phyloP scores from a whole-genome alignment of 2,797 vertebrate genomes.

The Borostomias antarcticus region DNA sequence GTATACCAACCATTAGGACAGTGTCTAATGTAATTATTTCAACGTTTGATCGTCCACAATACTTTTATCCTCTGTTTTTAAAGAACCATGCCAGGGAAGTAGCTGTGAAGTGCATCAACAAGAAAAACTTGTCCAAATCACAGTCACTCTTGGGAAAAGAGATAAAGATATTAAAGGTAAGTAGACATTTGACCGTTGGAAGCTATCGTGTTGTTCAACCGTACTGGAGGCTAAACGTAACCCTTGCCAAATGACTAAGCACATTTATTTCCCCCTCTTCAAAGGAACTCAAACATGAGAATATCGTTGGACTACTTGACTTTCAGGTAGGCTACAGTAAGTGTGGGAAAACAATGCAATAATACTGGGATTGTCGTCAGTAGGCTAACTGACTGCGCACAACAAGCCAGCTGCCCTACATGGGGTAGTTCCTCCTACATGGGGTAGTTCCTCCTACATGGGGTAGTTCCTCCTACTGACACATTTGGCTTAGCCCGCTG shows the following conservation, averaged over 20 bases:
- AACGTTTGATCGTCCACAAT: background rate
- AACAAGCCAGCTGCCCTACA: background rate
- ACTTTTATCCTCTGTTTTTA: background rate
- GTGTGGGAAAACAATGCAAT: slow-evolving; percentile 3
- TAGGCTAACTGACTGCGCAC: background rate
- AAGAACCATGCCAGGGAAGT: slow-evolving; percentile 93
- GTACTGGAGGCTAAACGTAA: background rate
- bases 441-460: too few species aligned
- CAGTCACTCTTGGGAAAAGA: slow-evolving; percentile 95
- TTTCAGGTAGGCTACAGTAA: slow-evolving; percentile 88
- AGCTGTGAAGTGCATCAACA: slow-evolving; percentile 97
- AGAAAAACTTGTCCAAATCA: slow-evolving; percentile 95
- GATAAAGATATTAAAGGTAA: slow-evolving; percentile 97
- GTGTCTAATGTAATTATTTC: background rate
- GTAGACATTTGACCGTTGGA: background rate
- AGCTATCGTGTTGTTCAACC: background rate
- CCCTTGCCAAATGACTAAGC: slow-evolving; percentile 3
- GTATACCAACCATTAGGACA: background rate
- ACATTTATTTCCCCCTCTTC: slow-evolving; percentile 19
- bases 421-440: background rate
- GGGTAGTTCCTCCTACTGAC: background rate
- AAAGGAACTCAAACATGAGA: slow-evolving; percentile 95
- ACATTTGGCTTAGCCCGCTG: slow-evolving; percentile 6
- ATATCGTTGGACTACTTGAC: slow-evolving; percentile 94
- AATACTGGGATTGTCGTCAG: background rate